Base-by-base conservation (phyloP, 2,113 vertebrate genomes). In the Haliaeetus leucogaster region DNA sequence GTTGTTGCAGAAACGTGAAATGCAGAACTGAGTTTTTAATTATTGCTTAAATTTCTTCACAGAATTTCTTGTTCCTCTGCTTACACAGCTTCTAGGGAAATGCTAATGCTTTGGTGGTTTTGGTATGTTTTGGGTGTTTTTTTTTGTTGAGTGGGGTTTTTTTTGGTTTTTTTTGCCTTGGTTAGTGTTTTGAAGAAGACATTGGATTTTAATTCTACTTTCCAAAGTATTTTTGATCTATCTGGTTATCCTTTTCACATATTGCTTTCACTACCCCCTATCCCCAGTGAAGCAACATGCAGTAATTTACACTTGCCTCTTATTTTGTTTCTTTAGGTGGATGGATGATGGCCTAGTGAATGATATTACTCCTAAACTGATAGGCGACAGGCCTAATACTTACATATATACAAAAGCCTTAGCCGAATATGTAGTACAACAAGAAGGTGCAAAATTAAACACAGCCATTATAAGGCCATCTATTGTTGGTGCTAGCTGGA, bases 401-500 rank as follows among this genome's bases (percentile, higher is more conserved):
- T 99, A 99, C 95, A 99, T 98, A 14, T 99, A 97, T 94, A 99
- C 99, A 17, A 99, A 99, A 98, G 99, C 99, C 78, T 92, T 99
- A 98, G 99, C 99, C 1, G 99, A 99, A 96, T 99, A 99, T 32
- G 85, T 99, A 95, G 98, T 99, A 71, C 99, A 99, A 95, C 98
- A 99, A 97, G 99, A 99, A 97, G 98, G 99, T 77, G 98, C 99
- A 61, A 98, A 99, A 89, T 95, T 99, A 71, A 99, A 99, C 79
- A 97, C 99, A 63, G 99, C 98, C 25, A 99, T 99, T 92, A 89
- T 99, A 74, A 99, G 99, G 81, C 99, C 99, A 2, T 99, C 99
- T 20, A 99, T 99, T 86, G 99, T 99, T 26, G 99, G 99, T 95
- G 99, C 99, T 97, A 99, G 99, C 97, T 99, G 99, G 99, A 99